These are phyloP conservation scores for Globodera ellingtonae DNA, from an alignment of 1,140 invertebrate species.

Conservation along the genomic window DNA sequence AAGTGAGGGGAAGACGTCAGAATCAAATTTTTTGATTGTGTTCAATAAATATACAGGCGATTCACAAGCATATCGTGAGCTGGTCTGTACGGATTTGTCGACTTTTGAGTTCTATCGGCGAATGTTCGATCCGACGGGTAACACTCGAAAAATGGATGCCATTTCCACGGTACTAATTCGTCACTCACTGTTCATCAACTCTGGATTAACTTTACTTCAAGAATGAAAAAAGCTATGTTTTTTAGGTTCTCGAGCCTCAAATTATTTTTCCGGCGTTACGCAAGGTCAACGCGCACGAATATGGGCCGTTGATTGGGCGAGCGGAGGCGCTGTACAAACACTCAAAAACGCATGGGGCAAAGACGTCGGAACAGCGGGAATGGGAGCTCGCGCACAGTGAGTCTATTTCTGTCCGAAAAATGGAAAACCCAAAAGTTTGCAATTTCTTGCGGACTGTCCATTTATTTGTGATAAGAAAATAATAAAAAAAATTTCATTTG, in stretches of 20 bases:
- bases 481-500: background rate
- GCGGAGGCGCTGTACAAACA: background rate
- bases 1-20: background rate
- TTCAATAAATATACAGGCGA: background rate
- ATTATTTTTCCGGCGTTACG: slow-evolving; percentile 22
- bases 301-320: slow-evolving; percentile 11
- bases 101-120: slow-evolving; percentile 9
- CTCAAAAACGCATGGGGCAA: background rate
- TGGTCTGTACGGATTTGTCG: background rate
- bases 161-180: background rate
- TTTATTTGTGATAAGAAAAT: slow-evolving; percentile 3
- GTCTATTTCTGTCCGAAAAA: background rate
- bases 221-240: too few species aligned
- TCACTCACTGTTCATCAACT: background rate
- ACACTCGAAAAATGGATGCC: slow-evolving; percentile 3
- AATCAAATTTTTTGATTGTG: background rate
- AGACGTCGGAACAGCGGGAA: background rate
- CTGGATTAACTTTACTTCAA: background rate
- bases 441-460: background rate
- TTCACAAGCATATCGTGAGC: slow-evolving; percentile 1
- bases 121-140: background rate
- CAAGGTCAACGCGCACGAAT: slow-evolving; percentile 7
- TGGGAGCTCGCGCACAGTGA: background rate
- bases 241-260: slow-evolving; percentile 19
- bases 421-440: too few species aligned